A percentile compares a stretch with the other conserved stretches of the same genome.
These are phyloP conservation scores for Cyclina sinensis DNA, from an alignment of 1,140 invertebrate genomes.

Conservation along the genomic window DNA sequence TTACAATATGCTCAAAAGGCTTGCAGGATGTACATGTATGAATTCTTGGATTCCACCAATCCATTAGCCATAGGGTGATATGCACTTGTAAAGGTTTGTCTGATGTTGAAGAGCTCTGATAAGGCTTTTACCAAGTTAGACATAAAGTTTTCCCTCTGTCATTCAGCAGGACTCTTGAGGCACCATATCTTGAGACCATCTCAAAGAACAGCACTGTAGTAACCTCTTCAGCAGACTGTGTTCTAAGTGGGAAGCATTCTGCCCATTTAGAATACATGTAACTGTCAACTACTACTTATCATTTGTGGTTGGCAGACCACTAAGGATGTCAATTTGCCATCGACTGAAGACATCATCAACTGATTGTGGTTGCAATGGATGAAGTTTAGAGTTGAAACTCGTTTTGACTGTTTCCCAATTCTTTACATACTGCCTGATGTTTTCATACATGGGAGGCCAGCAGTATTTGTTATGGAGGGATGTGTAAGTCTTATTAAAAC, in stretches of 20 bases:
- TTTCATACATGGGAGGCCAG: constrained; percentile 64
- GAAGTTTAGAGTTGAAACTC: constrained; percentile 11
- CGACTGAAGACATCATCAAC: too few relatives aligned
- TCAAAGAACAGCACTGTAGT: constrained; percentile 66
- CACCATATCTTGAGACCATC: constrained; percentile 70
- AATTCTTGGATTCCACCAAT: constrained; percentile 54
- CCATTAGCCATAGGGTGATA: too few relatives aligned
- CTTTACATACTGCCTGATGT: constrained; percentile 67
- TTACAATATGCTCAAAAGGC: constrained; percentile 51
- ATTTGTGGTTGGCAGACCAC: constrained; percentile 60
- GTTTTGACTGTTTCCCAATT: constrained; percentile 57
- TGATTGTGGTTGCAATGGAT: constrained; percentile 46
- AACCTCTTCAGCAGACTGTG: constrained; percentile 64
- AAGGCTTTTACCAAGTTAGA: too few relatives aligned
- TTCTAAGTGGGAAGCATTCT: constrained; percentile 48
- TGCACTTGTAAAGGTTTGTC: too few relatives aligned
- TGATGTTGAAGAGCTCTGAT: too few relatives aligned
- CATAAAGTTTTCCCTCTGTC: constrained; percentile 72
- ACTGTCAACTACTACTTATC: constrained; percentile 46
- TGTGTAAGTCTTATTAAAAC: constrained; percentile 12
- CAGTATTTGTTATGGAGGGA: constrained; percentile 53
- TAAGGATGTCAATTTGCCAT: constrained; percentile 70
- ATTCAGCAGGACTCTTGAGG: constrained; percentile 56
- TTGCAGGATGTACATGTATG: constrained; percentile 44
- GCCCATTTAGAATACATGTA: too few relatives aligned